A percentile compares a stretch with the other conserved stretches of the same genome.
These are phyloP conservation scores for Cosmopolites sordidus DNA, from an alignment of 2,888 invertebrate genomes.

Conservation along the genomic window DNA sequence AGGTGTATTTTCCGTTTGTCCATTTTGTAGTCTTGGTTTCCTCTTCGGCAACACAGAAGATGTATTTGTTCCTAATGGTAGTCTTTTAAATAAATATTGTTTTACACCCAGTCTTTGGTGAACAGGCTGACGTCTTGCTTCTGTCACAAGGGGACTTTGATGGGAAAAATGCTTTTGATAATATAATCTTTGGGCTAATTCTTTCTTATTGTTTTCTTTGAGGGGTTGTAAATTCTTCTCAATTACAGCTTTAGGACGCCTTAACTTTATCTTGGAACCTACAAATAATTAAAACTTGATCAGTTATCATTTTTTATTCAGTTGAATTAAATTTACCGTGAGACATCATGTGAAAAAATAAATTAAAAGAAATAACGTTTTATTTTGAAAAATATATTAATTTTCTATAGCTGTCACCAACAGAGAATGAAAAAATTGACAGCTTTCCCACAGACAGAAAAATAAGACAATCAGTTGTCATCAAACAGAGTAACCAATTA, in stretches of 20 bases:
- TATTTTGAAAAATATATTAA: too few relatives aligned
- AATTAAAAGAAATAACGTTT: too few relatives aligned
- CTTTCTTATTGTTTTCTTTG: slow-evolving; percentile 28
- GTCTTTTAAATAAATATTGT: slow-evolving; percentile 11
- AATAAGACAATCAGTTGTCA: too few relatives aligned
- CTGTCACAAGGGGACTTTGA: slow-evolving; percentile 29
- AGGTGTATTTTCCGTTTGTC: neutral
- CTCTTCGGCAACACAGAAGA: slow-evolving; percentile 27
- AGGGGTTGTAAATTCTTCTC: slow-evolving; percentile 31
- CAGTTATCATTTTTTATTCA: too few relatives aligned
- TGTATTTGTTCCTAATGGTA: slow-evolving; percentile 30
- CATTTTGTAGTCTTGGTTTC: neutral
- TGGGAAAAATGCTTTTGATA: slow-evolving; percentile 27
- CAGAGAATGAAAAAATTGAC: too few relatives aligned
- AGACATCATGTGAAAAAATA: neutral
- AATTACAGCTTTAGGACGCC: slow-evolving; percentile 12
- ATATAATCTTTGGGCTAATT: slow-evolving; percentile 33
- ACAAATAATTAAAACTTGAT: too few relatives aligned
- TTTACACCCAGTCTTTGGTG: slow-evolving; percentile 33
- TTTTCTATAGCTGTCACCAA: too few relatives aligned
- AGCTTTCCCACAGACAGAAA: too few relatives aligned
- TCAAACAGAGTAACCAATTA: too few relatives aligned
- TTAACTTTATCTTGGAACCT: neutral
- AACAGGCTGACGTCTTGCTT: slow-evolving; percentile 28
- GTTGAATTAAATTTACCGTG: neutral